Percentiles rank a stretch among this genome's conserved stretches.
Evolutionary conservation across 2,113 vertebrate genomes (phyloP).

Genomic region (Petroica traversi): DNA sequence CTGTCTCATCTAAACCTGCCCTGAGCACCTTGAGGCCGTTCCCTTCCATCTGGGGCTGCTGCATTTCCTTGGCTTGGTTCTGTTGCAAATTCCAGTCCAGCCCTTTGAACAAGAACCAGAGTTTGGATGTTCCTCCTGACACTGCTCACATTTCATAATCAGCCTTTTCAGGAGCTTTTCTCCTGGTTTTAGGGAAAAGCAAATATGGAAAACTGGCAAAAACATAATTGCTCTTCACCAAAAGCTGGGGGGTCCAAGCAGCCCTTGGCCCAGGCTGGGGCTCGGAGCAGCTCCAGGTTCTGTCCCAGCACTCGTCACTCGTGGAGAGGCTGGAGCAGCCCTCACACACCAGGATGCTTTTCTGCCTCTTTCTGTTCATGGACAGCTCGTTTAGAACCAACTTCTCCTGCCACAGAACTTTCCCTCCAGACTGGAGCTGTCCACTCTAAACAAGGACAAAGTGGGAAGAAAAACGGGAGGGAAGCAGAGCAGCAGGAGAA

Average conservation of each 20-base stretch:
- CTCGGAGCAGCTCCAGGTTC: neutral
- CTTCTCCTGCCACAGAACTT: neutral
- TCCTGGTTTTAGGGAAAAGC: neutral
- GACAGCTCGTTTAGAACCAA: neutral
- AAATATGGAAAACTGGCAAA: neutral
- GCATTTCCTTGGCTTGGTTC: neutral
- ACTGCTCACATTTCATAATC: neutral
- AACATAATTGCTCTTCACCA: neutral
- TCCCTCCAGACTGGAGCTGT: neutral
- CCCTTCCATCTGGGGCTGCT: neutral
- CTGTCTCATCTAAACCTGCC: too few relatives aligned
- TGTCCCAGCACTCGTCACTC: accelerated
- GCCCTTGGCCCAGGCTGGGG: neutral
- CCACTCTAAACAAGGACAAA: neutral
- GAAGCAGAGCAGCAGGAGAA: neutral
- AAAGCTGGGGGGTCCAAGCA: too few relatives aligned
- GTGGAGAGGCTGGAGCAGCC: neutral
- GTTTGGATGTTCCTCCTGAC: neutral
- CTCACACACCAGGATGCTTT: accelerated
- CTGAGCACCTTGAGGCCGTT: neutral
- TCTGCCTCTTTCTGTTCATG: neutral
- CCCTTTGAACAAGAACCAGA: neutral
- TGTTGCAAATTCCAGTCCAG: neutral
- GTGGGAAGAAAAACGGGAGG: neutral
- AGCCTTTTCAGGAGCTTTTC: neutral